phyloP scores from a whole-genome alignment of 2,888 invertebrate genomes.

The Habrosyne pyritoides region DNA sequence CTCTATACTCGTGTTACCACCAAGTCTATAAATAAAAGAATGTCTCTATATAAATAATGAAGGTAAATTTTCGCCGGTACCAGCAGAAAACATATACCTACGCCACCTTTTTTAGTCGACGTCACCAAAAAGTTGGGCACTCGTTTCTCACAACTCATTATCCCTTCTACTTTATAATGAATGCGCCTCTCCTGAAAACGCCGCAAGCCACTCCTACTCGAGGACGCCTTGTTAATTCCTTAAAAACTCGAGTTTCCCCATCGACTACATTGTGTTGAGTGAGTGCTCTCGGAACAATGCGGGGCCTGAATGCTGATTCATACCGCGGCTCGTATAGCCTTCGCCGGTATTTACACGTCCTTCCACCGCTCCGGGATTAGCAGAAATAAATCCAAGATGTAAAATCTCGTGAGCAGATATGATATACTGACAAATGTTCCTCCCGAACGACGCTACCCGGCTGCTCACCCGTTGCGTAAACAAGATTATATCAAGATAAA shows the following conservation, averaged over 20 bases:
- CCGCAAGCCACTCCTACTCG: conserved; percentile 33
- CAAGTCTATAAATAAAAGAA: not conserved
- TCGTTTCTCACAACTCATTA: conserved; percentile 23
- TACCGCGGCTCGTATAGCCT: not conserved
- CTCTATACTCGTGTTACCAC: not conserved
- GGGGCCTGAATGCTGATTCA: not conserved
- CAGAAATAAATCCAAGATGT: not conserved
- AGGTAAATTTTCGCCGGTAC: not conserved
- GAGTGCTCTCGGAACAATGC: conserved; percentile 35
- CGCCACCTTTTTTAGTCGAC: not conserved
- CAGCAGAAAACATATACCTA: not conserved
- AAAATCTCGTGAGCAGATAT: not conserved
- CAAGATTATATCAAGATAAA: conserved; percentile 27
- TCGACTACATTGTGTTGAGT: conserved; percentile 38
- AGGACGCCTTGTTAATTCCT: conserved; percentile 47
- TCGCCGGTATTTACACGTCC: not conserved
- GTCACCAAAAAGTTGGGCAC: conserved; percentile 4
- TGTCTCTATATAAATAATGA: not conserved
- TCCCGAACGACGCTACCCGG: conserved; percentile 8
- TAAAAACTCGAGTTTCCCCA: conserved; percentile 39
- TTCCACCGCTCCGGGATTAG: not conserved
- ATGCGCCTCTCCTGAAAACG: conserved; percentile 20
- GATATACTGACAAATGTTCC: not conserved
- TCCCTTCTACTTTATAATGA: conserved; percentile 26
- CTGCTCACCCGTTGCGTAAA: conserved; percentile 27